These are phyloP conservation scores for Apteryx mantelli DNA, from an alignment of 2,113 vertebrate genomes.

Conservation along the genomic window DNA sequence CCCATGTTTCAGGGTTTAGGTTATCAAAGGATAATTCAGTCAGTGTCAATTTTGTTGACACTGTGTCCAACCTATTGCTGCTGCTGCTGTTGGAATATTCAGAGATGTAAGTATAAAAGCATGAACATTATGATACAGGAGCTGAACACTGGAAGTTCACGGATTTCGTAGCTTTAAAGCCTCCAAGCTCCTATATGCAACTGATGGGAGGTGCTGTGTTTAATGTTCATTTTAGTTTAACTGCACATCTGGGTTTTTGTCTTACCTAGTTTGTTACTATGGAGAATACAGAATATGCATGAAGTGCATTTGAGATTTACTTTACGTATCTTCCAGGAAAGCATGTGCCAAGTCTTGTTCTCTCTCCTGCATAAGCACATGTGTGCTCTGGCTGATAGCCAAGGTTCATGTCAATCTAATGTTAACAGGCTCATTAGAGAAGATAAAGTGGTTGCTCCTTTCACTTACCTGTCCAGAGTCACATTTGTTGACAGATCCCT, in stretches of 20 bases:
- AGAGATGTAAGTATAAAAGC: not conserved
- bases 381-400: not conserved
- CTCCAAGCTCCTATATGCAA: accelerated
- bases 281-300: not conserved
- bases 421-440: not conserved
- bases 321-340: not conserved
- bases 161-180: not conserved
- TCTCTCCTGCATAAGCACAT: not conserved
- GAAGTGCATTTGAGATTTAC: not conserved
- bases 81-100: not conserved
- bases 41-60: not conserved
- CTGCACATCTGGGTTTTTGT: not conserved
- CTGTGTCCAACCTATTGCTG: not conserved
- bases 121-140: accelerated
- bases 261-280: not conserved
- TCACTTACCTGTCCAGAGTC: constrained; percentile 80
- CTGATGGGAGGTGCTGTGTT: accelerated
- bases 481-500: constrained; percentile 77
- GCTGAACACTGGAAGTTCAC: not conserved
- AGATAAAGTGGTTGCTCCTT: not conserved
- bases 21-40: not conserved
- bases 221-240: not conserved
- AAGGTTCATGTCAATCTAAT: not conserved
- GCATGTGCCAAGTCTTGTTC: accelerated
- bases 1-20: not conserved